Evolutionary conservation across 2,888 invertebrate species (phyloP), one percentile per base, ranked within the genome.

Genomic region (Athalia cordata): DNA sequence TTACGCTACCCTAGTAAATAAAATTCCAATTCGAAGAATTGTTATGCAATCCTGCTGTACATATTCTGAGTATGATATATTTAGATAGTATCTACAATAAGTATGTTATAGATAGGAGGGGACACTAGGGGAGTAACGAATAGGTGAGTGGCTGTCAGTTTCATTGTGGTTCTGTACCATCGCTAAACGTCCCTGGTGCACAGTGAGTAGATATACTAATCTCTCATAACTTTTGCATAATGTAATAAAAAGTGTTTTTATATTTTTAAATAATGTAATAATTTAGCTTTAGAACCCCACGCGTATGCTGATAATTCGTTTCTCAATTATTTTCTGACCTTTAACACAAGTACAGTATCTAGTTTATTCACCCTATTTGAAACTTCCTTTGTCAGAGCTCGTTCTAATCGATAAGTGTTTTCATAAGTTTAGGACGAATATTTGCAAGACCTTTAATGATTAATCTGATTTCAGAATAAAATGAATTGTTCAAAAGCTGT

Each of bases 41-140:
- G 45, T 72, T 72, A 59, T 47, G 72, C 13, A 43, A 72, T 13
- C n/a, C 45, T 8, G 45, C 43, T 43, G 72, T 47, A 72, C 47
- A 72, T 47, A 49, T 59, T 72, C 43, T 59, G 52, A n/a, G 15
- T 15, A 64, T 61, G 8, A 75, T 64, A 75, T 75, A 75, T 79
- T 79, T 81, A 79, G 82, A 81, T 82, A 82, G 76, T 83, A 83
- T 85, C 83, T 68, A 82, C 83, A 83, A 86, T 86, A 87, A 86
- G 86, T 88, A 84, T 88, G 87, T 89, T 89, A 89, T 89, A 83
- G 89, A 89, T 89, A 87, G 87, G 87, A 87, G 87, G 87, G 89
- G 86, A 89, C 85, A 86, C 86, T 88, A 86, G 89, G 89, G 89
- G 89, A 89, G 88, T 87, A 86, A 88, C 85, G 87, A 89, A 85